These are phyloP conservation scores for Caenorhabditis tropicalis DNA, from an alignment of 1,140 invertebrate species.

Conservation along the genomic window DNA sequence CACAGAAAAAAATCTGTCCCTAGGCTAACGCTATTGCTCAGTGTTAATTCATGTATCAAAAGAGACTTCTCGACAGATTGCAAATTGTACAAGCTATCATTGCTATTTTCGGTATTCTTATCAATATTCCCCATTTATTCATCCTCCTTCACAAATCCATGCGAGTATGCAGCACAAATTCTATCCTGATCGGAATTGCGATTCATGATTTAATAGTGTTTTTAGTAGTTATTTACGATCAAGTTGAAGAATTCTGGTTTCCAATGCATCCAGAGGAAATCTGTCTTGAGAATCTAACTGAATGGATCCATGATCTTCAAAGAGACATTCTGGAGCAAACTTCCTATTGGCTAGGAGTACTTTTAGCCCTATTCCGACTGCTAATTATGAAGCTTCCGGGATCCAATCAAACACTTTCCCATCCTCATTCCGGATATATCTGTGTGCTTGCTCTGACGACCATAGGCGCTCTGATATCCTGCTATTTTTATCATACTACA, in stretches of 20 bases:
- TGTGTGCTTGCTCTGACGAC: no score
- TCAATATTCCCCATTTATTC: background rate
- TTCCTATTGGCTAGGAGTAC: background rate
- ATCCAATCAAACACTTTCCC: no score
- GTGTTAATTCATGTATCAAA: no score
- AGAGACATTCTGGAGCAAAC: background rate
- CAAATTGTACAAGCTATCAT: background rate
- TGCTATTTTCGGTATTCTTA: background rate
- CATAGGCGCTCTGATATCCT: no score
- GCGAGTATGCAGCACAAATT: background rate
- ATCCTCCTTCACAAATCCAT: background rate
- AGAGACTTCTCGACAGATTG: background rate
- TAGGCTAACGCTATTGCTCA: no score
- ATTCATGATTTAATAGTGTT: background rate
- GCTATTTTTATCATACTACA: no score
- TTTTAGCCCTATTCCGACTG: background rate
- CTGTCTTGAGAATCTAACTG: background rate
- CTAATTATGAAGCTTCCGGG: background rate
- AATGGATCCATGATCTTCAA: background rate
- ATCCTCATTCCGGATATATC: no score
- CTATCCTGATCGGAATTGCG: background rate
- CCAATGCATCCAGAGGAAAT: background rate
- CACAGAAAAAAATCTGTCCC: no score
- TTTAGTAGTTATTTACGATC: background rate
- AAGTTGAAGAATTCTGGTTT: background rate